Evolutionary conservation across 2,113 vertebrate genomes (phyloP).

Genomic region (Brachyistius frenatus): DNA sequence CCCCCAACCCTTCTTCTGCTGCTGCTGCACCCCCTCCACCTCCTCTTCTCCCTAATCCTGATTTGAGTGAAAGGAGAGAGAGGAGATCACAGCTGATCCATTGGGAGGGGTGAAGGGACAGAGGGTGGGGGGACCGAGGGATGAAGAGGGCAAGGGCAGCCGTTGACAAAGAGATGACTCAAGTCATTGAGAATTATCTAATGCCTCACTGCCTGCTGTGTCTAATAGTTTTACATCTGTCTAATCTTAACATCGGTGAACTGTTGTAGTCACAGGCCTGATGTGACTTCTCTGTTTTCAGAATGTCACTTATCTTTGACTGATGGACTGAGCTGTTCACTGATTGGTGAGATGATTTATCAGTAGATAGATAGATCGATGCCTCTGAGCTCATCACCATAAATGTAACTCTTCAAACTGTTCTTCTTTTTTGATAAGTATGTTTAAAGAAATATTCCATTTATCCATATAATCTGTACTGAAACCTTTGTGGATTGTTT

Average conservation of each 20-base stretch:
- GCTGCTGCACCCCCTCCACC: constrained; percentile 39
- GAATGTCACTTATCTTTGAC: constrained; percentile 62
- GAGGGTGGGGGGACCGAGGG: constrained; percentile 61
- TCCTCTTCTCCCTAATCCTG: constrained; percentile 81
- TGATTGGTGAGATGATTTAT: constrained; percentile 74
- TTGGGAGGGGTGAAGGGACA: constrained; percentile 67
- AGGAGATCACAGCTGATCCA: constrained; percentile 85
- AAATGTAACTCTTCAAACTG: constrained; percentile 45
- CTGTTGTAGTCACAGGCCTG: constrained; percentile 21
- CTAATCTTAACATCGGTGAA: constrained; percentile 53
- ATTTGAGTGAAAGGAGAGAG: constrained; percentile 84
- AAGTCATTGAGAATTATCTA: constrained; percentile 66
- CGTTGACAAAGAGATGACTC: constrained; percentile 75
- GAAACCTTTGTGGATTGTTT: neutral
- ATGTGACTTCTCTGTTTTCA: constrained; percentile 56
- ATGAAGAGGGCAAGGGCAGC: constrained; percentile 71
- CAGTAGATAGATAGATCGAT: constrained; percentile 56
- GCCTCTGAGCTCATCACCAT: constrained; percentile 48
- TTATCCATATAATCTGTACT: neutral
- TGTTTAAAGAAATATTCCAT: neutral
- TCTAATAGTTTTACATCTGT: constrained; percentile 69
- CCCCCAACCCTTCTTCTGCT: constrained; percentile 53
- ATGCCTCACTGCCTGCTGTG: constrained; percentile 56
- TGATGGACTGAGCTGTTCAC: constrained; percentile 56
- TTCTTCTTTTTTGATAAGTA: neutral